Evolutionary conservation across 1,140 invertebrate species (phyloP), one percentile per base, ranked within the genome.

Genomic region (Ooceraea biroi): DNA sequence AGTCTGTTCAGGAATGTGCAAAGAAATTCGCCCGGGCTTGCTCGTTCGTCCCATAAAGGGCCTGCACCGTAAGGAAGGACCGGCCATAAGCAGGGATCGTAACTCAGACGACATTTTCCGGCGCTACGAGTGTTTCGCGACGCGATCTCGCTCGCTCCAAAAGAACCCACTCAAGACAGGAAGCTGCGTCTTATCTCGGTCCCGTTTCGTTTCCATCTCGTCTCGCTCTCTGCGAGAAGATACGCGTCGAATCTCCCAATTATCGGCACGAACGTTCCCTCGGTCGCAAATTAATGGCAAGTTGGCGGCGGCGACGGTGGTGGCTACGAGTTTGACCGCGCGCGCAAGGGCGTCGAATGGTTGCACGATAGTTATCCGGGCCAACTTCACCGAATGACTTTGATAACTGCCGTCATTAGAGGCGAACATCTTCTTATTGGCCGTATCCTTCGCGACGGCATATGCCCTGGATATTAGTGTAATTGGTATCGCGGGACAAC

Each of bases 201-300:
- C 57, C 4, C 19, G 44, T 46, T 63, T 19, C 36, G 52, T 46
- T 44, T 52, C n/a, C 27, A 4, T 46, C 27, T 8, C 17, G 3
- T 50, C n/a, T 5, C 52, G 27, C 12, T 22, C 68, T 3, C 14
- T 27, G 61, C 19, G 69, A 65, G 65, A 52, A 74, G 30, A 71
- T 30, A 63, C 60, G 36, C 17, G 72, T 46, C 63, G 19, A 55
- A 41, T 83, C 61, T 76, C 66, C 69, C 77, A 85, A 85, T 90
- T 89, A 90, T 87, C 60, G 82, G 44, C 58, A 66, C 72, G 61
- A 57, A 63, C 55, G 63, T 69, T 52, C 57, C 52, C 8, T n/a
- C 12, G 27, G 57, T 76, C 72, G 88, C 86, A 82, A 89, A 89
- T 88, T 88, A 88, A 77, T 74, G 61, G 61, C 85, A 88, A 89